Conservation (phyloP, 2,113 vertebrate species). For the Patagioenas fasciata region DNA sequence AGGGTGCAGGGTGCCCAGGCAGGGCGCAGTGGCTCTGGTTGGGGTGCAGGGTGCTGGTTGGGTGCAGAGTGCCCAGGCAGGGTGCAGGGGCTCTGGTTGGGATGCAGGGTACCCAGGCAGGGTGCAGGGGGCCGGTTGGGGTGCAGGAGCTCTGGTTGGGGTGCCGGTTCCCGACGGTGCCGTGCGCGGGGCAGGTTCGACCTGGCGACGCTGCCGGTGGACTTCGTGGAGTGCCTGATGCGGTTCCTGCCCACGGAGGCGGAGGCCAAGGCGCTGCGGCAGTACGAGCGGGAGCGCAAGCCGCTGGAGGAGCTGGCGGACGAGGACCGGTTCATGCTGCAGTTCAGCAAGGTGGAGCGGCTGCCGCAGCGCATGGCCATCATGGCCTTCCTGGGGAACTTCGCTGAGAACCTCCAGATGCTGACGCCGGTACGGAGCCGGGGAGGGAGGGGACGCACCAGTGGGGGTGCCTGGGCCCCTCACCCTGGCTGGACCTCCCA, state of each 20-base stretch:
- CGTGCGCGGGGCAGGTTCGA: slow-evolving; percentile 79
- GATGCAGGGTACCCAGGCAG: fast-evolving
- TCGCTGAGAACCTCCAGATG: slow-evolving; percentile 87
- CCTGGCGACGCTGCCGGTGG: slow-evolving; percentile 88
- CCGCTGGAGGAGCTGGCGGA: slow-evolving; percentile 89
- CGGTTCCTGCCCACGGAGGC: slow-evolving; percentile 92
- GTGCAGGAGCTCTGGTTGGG: too few species aligned
- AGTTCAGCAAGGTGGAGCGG: slow-evolving; percentile 93
- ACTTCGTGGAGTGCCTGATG: slow-evolving; percentile 95
- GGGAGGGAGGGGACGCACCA: fast-evolving
- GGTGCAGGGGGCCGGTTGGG: too few species aligned
- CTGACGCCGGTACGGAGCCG: slow-evolving; percentile 82
- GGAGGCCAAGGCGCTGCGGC: slow-evolving; percentile 87
- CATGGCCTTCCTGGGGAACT: slow-evolving; percentile 96
- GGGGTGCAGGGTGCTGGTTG: too few species aligned
- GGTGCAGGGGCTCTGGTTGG: background rate
- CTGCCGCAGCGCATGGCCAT: slow-evolving; percentile 94
- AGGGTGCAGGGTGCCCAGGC: background rate
- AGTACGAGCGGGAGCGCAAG: slow-evolving; percentile 90
- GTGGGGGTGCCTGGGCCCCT: fast-evolving
- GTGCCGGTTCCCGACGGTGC: fast-evolving
- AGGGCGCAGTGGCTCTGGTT: too few species aligned
- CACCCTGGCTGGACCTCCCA: background rate
- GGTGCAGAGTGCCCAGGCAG: background rate
- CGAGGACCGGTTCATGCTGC: slow-evolving; percentile 94